These are phyloP conservation scores for Drosophila hydei DNA, from an alignment of 1,140 invertebrate genomes.

Conservation along the genomic window DNA sequence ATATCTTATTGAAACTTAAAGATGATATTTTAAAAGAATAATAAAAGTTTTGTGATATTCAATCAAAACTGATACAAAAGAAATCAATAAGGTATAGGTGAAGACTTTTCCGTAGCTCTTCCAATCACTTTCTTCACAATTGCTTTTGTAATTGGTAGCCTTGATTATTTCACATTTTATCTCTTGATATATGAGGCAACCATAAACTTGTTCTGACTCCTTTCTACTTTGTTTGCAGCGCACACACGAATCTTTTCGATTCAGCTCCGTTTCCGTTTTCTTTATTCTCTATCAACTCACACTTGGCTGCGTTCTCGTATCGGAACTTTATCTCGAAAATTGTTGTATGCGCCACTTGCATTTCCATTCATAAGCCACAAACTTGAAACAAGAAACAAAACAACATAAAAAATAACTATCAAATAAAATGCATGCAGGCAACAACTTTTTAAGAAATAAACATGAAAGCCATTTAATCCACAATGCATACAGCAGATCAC, in stretches of 20 bases:
- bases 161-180: background rate
- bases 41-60: too few relatives aligned
- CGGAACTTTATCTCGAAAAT: slow-evolving; percentile 31
- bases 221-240: background rate
- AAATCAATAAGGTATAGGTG: background rate
- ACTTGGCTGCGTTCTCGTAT: slow-evolving; percentile 25
- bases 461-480: slow-evolving; percentile 78
- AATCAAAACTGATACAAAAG: too few relatives aligned
- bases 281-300: slow-evolving; percentile 15
- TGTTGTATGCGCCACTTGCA: slow-evolving; percentile 29
- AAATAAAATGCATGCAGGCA: slow-evolving; percentile 13
- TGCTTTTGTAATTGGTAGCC: background rate
- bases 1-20: too few relatives aligned
- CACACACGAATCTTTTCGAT: slow-evolving; percentile 5
- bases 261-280: background rate
- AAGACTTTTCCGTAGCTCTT: background rate
- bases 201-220: slow-evolving; percentile 2
- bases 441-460: slow-evolving; percentile 66
- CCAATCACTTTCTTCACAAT: background rate
- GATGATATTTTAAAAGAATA: too few relatives aligned
- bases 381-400: slow-evolving; percentile 3
- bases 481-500: slow-evolving; percentile 42
- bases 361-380: slow-evolving; percentile 27
- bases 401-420: slow-evolving; percentile 10
- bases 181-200: background rate